Conservation (phyloP, 1,140 invertebrate species). For the Zaprionus lachaisei region DNA sequence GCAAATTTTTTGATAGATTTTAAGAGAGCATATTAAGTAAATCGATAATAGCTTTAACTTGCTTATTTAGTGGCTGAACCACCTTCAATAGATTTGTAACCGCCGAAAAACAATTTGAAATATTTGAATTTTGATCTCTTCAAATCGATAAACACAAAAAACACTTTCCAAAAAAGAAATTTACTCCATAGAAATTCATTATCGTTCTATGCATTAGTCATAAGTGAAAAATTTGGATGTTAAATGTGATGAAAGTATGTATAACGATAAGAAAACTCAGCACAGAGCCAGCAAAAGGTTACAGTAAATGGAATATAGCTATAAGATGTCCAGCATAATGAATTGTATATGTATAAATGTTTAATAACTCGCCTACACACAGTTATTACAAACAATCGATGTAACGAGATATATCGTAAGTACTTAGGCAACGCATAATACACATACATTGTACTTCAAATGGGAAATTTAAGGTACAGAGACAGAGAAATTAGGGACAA, state of each 20-base stretch:
- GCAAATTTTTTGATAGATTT: background rate
- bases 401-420: background rate
- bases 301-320: background rate
- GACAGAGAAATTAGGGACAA: too few species aligned
- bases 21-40: background rate
- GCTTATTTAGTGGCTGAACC: background rate
- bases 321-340: background rate
- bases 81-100: background rate
- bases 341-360: background rate
- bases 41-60: background rate
- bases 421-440: background rate
- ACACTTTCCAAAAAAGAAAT: background rate
- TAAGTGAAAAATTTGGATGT: slow-evolving; percentile 34
- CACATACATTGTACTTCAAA: too few species aligned
- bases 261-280: slow-evolving; percentile 15
- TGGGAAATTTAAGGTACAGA: too few species aligned
- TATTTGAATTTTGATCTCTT: slow-evolving; percentile 27
- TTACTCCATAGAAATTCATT: background rate
- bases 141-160: slow-evolving; percentile 8
- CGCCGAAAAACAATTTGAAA: slow-evolving; percentile 5
- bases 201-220: slow-evolving; percentile 30
- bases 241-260: slow-evolving; percentile 35
- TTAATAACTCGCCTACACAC: background rate
- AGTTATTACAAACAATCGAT: background rate
- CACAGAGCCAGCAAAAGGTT: background rate